These are phyloP conservation scores for Hippocampus barbouri DNA, from an alignment of 2,113 vertebrate genomes.

Conservation along the genomic window DNA sequence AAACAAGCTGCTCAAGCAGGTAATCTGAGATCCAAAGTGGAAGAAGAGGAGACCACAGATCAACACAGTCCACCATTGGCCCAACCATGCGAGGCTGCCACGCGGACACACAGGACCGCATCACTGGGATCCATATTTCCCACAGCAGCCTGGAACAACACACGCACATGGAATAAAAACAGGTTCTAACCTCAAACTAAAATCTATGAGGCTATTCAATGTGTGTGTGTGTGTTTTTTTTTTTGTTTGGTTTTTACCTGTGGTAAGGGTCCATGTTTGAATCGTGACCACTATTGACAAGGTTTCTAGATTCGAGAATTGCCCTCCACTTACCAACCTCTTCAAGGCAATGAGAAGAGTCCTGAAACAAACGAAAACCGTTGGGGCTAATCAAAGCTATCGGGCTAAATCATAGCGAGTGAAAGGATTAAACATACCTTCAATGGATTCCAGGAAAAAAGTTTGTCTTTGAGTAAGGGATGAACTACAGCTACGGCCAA, in stretches of 20 bases:
- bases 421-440: slow-evolving; percentile 68
- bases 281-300: slow-evolving; percentile 83
- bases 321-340: slow-evolving; percentile 89
- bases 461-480: slow-evolving; percentile 87
- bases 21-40: slow-evolving; percentile 91
- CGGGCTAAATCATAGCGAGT: neutral
- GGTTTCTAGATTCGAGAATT: slow-evolving; percentile 85
- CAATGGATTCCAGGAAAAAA: slow-evolving; percentile 89
- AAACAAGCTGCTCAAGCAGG: slow-evolving; percentile 90
- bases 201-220: neutral
- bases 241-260: slow-evolving; percentile 64
- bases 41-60: slow-evolving; percentile 85
- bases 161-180: slow-evolving; percentile 9
- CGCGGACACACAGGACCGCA: slow-evolving; percentile 77
- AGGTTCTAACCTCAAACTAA: neutral
- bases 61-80: slow-evolving; percentile 93
- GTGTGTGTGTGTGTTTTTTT: slow-evolving; percentile 13
- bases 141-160: slow-evolving; percentile 80
- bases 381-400: neutral
- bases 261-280: slow-evolving; percentile 90
- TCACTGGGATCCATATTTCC: slow-evolving; percentile 92
- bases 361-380: slow-evolving; percentile 66
- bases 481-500: slow-evolving; percentile 89
- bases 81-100: slow-evolving; percentile 92
- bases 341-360: slow-evolving; percentile 82